A percentile compares a stretch with the other conserved stretches of the same genome.
Evolutionary conservation across 2,113 vertebrate species (phyloP).

Genomic region (Puntigrus tetrazona): DNA sequence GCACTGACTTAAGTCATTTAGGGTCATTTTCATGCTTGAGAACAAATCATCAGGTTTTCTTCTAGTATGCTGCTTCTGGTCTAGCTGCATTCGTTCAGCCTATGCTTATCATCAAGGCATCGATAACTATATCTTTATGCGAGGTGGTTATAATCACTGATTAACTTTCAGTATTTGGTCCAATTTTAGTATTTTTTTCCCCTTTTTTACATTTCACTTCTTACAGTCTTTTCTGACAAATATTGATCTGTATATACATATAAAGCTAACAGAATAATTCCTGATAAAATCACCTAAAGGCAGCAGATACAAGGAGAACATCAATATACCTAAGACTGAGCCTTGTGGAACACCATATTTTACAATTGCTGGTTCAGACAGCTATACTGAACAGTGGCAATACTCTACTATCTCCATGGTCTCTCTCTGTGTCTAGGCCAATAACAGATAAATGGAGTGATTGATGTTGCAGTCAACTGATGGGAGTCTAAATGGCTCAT

Average conservation of each 20-base stretch:
- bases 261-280: no score
- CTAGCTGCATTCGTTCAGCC: no score
- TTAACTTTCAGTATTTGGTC: no score
- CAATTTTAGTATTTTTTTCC: no score
- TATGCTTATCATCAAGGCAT: no score
- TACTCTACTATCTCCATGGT: background rate
- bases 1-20: background rate
- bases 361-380: background rate
- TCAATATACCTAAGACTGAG: background rate
- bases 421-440: background rate
- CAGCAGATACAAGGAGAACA: background rate
- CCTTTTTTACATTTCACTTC: no score
- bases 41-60: background rate
- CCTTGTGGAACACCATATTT: background rate
- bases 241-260: no score
- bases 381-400: background rate
- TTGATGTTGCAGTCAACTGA: background rate
- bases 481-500: background rate
- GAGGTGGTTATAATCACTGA: no score
- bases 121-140: no score
- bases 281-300: background rate
- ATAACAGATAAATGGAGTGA: background rate
- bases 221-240: no score
- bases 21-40: background rate
- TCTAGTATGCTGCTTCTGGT: background rate